Evolutionary conservation across 2,113 vertebrate species (phyloP), one percentile per base, ranked within the genome.

Genomic region (Amphiprion percula): DNA sequence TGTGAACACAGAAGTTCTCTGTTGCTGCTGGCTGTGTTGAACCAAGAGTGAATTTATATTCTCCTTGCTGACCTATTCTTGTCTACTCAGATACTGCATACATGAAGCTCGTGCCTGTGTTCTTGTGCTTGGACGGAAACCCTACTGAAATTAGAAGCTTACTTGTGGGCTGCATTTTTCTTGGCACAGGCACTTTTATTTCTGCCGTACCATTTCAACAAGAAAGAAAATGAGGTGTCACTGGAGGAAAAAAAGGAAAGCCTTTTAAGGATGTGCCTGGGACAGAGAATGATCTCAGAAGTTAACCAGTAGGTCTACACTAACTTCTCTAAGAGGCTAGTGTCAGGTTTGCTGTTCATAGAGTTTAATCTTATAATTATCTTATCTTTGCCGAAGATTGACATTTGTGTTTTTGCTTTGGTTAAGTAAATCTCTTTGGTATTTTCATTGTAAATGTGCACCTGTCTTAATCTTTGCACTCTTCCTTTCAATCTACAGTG

Each of bases 221-320:
- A 72, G 58, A 66, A 63, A 82, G 37, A 84, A 87, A 89, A 88
- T 46, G 53, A 81, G 24, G 81, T 77, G 83, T 84, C 61, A 28
- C 63, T 82, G 53, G 46, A 78, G 10, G 76, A 78, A 76, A 73
- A 69, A 73, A 61, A 47, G 44, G 73, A 70, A 80, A 83, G 83
- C 89, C 90, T 92, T 93, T 92, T 93, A 91, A 87, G 92, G 89
- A 83, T 74, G 84, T 74, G 54, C 28, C 74, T 69, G 55, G 50
- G 67, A 71, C 41, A 67, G 77, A 77, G 66, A 82, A 76, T 73
- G 77, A 83, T 83, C 69, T 85, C 82, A 74, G 74, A 75, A 82
- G 66, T 77, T 50, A 23, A 80, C 66, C 50, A 73, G 79, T 74
- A 77, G 63, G 37, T 74, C 69, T 28, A 68, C 68, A 83, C 77